phyloP scores from a whole-genome alignment of 2,888 invertebrate genomes.

The Rapana venosa region DNA sequence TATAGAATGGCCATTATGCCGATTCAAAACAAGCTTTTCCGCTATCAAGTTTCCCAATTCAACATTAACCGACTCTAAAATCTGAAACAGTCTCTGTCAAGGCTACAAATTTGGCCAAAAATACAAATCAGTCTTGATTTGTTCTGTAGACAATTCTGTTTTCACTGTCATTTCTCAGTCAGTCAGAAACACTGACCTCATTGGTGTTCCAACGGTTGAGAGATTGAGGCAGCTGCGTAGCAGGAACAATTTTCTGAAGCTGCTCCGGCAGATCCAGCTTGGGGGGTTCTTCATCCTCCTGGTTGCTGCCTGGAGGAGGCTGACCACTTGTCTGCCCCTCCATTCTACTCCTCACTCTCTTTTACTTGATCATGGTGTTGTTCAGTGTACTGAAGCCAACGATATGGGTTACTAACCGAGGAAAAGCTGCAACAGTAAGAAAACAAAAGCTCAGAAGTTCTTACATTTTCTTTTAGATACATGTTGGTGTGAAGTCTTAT shows the following conservation, averaged over 20 bases:
- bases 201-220: constrained; percentile 99
- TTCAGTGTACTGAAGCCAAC: background rate
- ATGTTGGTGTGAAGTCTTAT: too few species aligned
- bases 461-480: too few species aligned
- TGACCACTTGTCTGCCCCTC: constrained; percentile 50
- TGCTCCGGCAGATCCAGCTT: constrained; percentile 77
- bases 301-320: constrained; percentile 44
- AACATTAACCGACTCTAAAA: too few species aligned
- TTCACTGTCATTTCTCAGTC: too few species aligned
- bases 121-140: too few species aligned
- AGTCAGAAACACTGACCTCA: constrained; percentile 84
- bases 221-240: constrained; percentile 95
- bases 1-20: too few species aligned
- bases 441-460: too few species aligned
- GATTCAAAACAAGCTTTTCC: too few species aligned
- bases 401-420: background rate
- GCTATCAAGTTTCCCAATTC: too few species aligned
- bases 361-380: constrained; percentile 10
- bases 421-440: background rate
- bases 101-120: too few species aligned
- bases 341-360: constrained; percentile 42
- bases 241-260: constrained; percentile 94
- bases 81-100: too few species aligned
- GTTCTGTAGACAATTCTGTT: too few species aligned
- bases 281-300: constrained; percentile 39